Percentiles rank a stretch among this genome's conserved stretches.
phyloP scores from a whole-genome alignment of 2,113 vertebrate species.

The Lipotes vexillifer region DNA sequence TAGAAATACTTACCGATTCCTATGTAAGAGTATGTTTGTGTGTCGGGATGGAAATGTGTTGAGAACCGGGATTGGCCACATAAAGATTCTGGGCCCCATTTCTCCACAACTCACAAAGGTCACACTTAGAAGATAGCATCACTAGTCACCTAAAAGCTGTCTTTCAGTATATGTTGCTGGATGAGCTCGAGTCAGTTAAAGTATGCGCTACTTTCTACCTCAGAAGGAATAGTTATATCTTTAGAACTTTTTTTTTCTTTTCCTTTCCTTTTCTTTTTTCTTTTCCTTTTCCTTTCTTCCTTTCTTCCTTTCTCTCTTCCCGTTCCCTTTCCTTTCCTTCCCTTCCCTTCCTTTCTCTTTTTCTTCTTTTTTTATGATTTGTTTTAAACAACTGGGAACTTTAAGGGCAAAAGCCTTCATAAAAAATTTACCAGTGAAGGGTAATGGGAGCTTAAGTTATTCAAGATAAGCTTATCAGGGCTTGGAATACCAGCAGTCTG shows the following conservation, averaged over 20 bases:
- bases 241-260: not conserved
- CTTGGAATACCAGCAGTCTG: conserved; percentile 36
- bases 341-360: not conserved
- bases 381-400: conserved; percentile 27
- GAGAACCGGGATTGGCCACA: not conserved
- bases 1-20: not conserved
- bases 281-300: not conserved
- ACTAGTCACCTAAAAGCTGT: not conserved
- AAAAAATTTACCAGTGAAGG: conserved; percentile 61
- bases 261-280: not conserved
- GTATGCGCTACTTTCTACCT: not conserved
- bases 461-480: conserved; percentile 48
- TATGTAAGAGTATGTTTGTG: not conserved
- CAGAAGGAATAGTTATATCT: not conserved
- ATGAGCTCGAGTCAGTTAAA: not conserved
- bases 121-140: not conserved
- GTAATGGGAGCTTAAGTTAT: conserved; percentile 58
- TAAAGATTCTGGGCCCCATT: not conserved
- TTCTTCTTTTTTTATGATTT: not conserved
- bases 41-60: not conserved
- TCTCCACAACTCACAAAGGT: not conserved
- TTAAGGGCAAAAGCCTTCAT: conserved; percentile 50
- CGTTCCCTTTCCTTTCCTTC: not conserved
- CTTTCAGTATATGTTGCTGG: not conserved
- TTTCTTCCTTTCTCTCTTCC: not conserved